phyloP scores from a whole-genome alignment of 1,140 invertebrate genomes.

The Hyles euphorbiae region DNA sequence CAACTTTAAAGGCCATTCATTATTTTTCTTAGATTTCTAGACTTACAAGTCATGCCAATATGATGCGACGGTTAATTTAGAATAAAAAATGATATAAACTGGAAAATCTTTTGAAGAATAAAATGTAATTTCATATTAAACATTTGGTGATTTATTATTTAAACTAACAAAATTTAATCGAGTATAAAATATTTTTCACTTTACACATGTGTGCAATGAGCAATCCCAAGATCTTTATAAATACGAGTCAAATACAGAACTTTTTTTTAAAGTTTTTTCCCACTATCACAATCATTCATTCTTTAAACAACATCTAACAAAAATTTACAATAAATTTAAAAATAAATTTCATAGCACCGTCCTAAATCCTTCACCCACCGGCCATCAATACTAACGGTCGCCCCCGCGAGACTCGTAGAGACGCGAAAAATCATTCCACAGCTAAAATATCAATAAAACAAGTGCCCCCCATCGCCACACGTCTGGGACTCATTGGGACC shows the following conservation, averaged over 20 bases:
- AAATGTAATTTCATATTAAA: too few relatives aligned
- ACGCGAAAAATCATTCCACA: conserved; percentile 67
- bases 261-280: too few relatives aligned
- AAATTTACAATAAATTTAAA: background rate
- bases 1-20: too few relatives aligned
- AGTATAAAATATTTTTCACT: too few relatives aligned
- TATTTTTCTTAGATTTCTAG: too few relatives aligned
- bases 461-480: conserved; percentile 30
- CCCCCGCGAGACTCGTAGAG: conserved; percentile 57
- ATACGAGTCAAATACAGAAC: too few relatives aligned
- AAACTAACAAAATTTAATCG: background rate
- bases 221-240: conserved; percentile 2
- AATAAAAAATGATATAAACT: too few relatives aligned
- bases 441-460: conserved; percentile 74
- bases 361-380: conserved; percentile 39
- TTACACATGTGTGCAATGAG: background rate
- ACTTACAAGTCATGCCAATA: too few relatives aligned
- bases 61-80: too few relatives aligned
- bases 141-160: background rate
- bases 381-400: conserved; percentile 59
- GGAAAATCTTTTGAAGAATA: too few relatives aligned
- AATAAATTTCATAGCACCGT: conserved; percentile 1
- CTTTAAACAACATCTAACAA: background rate
- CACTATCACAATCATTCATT: too few relatives aligned
- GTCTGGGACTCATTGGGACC: conserved; percentile 46